phyloP scores from a whole-genome alignment of 2,888 invertebrate genomes.

The Cyclophora albipunctata region DNA sequence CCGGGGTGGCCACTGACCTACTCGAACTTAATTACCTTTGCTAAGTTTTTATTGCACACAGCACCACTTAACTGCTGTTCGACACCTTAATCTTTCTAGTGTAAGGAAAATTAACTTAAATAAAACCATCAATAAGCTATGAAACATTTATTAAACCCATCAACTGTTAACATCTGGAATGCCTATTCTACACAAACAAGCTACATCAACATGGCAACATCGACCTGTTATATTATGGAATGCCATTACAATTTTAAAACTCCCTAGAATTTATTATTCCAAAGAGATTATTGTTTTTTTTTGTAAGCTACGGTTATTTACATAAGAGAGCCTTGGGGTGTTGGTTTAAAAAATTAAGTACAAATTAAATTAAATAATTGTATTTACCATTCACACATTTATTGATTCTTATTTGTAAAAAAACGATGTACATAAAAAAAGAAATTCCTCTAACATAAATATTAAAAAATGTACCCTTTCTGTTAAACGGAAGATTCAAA shows the following conservation, averaged over 20 bases:
- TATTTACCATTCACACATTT: conserved; percentile 19
- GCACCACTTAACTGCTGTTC: no score
- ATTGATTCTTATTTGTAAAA: conserved; percentile 17
- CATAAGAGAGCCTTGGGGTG: conserved; percentile 21
- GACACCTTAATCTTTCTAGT: no score
- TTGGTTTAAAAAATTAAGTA: conserved; percentile 23
- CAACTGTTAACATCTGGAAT: conserved; percentile 1
- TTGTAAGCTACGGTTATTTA: neutral
- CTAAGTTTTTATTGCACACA: no score
- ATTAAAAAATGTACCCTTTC: conserved; percentile 22
- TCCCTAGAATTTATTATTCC: conserved; percentile 9
- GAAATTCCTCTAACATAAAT: conserved; percentile 24
- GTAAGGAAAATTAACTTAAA: conserved; percentile 11
- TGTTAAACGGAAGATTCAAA: neutral
- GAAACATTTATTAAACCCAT: conserved; percentile 28
- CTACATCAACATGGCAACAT: conserved; percentile 8
- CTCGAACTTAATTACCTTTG: no score
- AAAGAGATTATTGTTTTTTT: conserved; percentile 10
- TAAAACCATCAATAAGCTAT: conserved; percentile 44
- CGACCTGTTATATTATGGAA: conserved; percentile 16
- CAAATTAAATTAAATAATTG: conserved; percentile 9
- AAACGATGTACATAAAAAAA: conserved; percentile 19
- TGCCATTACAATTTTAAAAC: conserved; percentile 32
- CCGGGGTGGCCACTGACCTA: no score
- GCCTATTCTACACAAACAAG: conserved; percentile 12